These are phyloP conservation scores for Phaenicophaeus curvirostris DNA, from an alignment of 2,797 vertebrate genomes.

Conservation along the genomic window DNA sequence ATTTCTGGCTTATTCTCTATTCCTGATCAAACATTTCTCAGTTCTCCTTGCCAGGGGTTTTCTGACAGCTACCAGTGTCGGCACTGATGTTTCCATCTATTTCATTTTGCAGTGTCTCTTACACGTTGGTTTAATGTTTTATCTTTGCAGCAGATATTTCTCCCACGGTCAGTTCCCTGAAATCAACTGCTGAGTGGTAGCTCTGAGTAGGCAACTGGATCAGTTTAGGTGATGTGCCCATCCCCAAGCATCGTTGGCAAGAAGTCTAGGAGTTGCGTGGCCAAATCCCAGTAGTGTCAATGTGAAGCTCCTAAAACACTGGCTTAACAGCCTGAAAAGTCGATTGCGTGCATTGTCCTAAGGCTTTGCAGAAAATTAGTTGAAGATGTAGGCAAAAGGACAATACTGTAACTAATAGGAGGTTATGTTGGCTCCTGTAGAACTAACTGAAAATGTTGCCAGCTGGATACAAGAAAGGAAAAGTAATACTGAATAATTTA, in stretches of 20 bases:
- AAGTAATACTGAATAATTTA: slow-evolving; percentile 60
- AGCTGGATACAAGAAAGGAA: slow-evolving; percentile 58
- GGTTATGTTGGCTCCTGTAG: slow-evolving; percentile 17
- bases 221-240: neutral
- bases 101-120: neutral
- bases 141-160: neutral
- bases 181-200: neutral
- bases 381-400: slow-evolving; percentile 31
- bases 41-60: neutral
- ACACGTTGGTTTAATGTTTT: neutral
- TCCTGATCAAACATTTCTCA: neutral
- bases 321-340: neutral
- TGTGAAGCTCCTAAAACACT: neutral
- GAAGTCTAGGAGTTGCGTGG: neutral
- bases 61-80: neutral
- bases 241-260: neutral
- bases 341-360: neutral
- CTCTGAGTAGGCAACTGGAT: neutral
- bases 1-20: neutral
- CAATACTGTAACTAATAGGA: neutral
- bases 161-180: neutral
- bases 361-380: neutral
- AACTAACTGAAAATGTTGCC: slow-evolving; percentile 26
- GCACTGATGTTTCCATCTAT: neutral
- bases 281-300: neutral